Evolutionary conservation across 2,888 invertebrate species (phyloP).

Genomic region (Argyra leucocephala): DNA sequence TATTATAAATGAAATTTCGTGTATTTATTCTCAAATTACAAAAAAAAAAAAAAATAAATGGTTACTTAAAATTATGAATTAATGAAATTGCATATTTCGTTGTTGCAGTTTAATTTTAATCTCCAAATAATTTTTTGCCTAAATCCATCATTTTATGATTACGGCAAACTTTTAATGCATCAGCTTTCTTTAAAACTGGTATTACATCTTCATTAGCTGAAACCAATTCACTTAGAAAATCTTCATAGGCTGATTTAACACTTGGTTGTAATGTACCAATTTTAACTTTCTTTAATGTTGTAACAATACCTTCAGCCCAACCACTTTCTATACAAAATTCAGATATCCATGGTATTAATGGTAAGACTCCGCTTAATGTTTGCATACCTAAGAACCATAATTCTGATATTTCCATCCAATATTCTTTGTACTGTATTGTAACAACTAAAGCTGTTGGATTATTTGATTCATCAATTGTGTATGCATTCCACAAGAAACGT

Average conservation of each 20-base stretch:
- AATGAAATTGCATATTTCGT: no score
- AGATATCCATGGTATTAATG: constrained; percentile 77
- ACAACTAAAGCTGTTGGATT: constrained; percentile 74
- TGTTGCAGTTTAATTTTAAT: constrained; percentile 45
- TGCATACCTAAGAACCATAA: constrained; percentile 92
- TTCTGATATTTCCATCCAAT: constrained; percentile 83
- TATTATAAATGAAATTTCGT: neutral
- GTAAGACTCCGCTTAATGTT: constrained; percentile 73
- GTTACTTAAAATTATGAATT: no score
- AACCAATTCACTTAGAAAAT: constrained; percentile 74
- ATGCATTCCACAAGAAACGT: constrained; percentile 86
- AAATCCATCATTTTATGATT: constrained; percentile 83
- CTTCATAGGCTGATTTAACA: constrained; percentile 82
- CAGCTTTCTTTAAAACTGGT: constrained; percentile 68
- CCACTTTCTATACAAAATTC: constrained; percentile 87
- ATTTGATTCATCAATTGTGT: constrained; percentile 78
- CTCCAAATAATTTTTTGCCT: constrained; percentile 78
- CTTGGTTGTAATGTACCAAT: constrained; percentile 71
- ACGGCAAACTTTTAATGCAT: constrained; percentile 72
- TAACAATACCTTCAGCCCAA: constrained; percentile 83
- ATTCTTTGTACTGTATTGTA: constrained; percentile 73
- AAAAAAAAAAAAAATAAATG: no score
- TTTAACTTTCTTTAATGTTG: constrained; percentile 71
- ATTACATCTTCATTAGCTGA: constrained; percentile 68
- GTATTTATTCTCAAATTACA: neutral